Conservation (phyloP, 2,113 vertebrate genomes). For the Hippoglossus stenolepis region DNA sequence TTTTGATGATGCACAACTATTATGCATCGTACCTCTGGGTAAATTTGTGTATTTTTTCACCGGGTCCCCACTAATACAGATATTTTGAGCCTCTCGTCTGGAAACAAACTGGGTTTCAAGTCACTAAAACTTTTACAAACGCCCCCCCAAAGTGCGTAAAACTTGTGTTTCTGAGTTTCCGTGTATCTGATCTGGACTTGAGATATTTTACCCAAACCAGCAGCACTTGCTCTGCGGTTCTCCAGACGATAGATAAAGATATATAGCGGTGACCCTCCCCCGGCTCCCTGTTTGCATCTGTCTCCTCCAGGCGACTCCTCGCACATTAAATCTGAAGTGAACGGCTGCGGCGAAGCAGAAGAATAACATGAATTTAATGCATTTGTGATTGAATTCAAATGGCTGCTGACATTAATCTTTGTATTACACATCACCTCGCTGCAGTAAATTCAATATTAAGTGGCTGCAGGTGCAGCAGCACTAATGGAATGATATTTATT, state of each 20-base stretch:
- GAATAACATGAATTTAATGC: conserved; percentile 39
- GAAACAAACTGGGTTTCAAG: too few relatives aligned
- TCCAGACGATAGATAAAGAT: too few relatives aligned
- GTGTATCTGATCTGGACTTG: too few relatives aligned
- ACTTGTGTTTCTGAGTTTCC: too few relatives aligned
- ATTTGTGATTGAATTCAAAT: conserved; percentile 49
- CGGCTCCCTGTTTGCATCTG: conserved; percentile 31
- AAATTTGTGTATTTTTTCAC: too few relatives aligned
- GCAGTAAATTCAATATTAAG: conserved; percentile 47
- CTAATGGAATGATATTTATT: conserved; percentile 64
- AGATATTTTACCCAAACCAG: background rate
- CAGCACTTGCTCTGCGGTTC: background rate
- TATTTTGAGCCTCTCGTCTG: too few relatives aligned
- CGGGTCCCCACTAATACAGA: too few relatives aligned
- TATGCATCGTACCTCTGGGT: background rate
- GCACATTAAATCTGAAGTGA: conserved; percentile 43
- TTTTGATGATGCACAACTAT: background rate
- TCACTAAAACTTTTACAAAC: too few relatives aligned
- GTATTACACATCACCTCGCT: conserved; percentile 47
- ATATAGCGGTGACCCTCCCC: background rate
- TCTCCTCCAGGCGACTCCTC: conserved; percentile 39
- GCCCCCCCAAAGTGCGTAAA: too few relatives aligned
- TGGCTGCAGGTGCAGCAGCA: conserved; percentile 57
- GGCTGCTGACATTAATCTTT: conserved; percentile 56
- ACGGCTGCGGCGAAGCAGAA: conserved; percentile 28